These are phyloP conservation scores for Plectropomus leopardus DNA, from an alignment of 2,113 vertebrate genomes.

Conservation along the genomic window DNA sequence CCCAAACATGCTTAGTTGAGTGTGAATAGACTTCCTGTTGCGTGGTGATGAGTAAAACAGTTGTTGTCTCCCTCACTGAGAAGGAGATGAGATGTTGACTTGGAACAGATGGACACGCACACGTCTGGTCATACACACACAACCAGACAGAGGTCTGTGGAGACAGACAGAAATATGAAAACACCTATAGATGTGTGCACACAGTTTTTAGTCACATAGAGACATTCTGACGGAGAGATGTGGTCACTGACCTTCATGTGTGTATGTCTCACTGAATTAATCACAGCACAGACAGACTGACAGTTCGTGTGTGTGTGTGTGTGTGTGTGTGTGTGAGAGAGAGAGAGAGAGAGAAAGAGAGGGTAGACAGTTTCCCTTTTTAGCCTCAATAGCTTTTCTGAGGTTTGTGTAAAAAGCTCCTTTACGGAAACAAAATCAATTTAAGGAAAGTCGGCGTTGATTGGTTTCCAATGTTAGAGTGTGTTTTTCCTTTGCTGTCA, in stretches of 20 bases:
- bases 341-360: not conserved
- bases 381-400: not conserved
- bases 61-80: slow-evolving; percentile 13
- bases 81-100: slow-evolving; percentile 11
- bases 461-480: not conserved
- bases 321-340: not conserved
- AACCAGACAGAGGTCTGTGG: slow-evolving; percentile 26
- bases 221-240: slow-evolving; percentile 35
- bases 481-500: not conserved
- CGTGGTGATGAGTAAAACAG: slow-evolving; percentile 46
- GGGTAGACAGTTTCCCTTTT: not conserved
- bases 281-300: slow-evolving; percentile 52
- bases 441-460: not conserved
- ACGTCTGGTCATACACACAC: not conserved
- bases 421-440: not conserved
- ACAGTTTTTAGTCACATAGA: slow-evolving; percentile 52
- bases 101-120: not conserved
- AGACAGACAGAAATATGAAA: slow-evolving; percentile 24
- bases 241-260: slow-evolving; percentile 54
- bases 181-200: slow-evolving; percentile 44
- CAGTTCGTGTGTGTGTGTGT: not conserved
- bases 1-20: slow-evolving; percentile 27
- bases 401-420: not conserved
- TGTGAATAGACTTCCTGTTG: slow-evolving; percentile 45
- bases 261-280: slow-evolving; percentile 64